A percentile compares a stretch with the other conserved stretches of the same genome.
Evolutionary conservation across 2,797 vertebrate genomes (phyloP).

Genomic region (Eupleurogrammus muticus): DNA sequence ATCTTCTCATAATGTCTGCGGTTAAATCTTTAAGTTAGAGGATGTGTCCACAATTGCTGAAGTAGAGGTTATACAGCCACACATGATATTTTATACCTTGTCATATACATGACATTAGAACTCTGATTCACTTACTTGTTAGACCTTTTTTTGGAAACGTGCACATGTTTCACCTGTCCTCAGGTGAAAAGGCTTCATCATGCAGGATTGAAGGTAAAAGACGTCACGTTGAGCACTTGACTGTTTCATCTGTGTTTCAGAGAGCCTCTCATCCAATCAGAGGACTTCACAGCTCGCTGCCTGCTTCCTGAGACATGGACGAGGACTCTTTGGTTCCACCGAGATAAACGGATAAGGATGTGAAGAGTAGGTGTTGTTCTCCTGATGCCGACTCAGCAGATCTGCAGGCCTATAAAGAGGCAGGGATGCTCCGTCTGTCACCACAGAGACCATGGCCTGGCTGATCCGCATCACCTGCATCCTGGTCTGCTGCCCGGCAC

Average conservation of each 20-base stretch:
- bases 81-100: too few relatives aligned
- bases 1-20: too few relatives aligned
- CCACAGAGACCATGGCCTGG: constrained; percentile 58
- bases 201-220: background rate
- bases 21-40: too few relatives aligned
- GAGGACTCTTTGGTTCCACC: constrained; percentile 50
- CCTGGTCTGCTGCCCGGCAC: constrained; percentile 47
- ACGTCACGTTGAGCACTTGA: background rate
- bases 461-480: constrained; percentile 48
- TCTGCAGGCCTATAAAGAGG: constrained; percentile 55
- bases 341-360: background rate
- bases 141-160: too few relatives aligned
- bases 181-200: background rate
- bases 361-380: constrained; percentile 9
- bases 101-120: too few relatives aligned
- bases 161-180: background rate
- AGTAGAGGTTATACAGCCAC: too few relatives aligned
- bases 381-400: constrained; percentile 69
- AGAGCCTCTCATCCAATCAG: constrained; percentile 45
- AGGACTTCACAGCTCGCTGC: constrained; percentile 10
- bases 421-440: background rate
- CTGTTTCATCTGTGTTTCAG: background rate
- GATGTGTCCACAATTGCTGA: too few relatives aligned
- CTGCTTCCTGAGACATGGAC: constrained; percentile 3
- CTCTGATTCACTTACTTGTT: too few relatives aligned